Evolutionary conservation across 2,113 vertebrate genomes (phyloP), one percentile per base, ranked within the genome.

Genomic region (Paratilapia polleni): DNA sequence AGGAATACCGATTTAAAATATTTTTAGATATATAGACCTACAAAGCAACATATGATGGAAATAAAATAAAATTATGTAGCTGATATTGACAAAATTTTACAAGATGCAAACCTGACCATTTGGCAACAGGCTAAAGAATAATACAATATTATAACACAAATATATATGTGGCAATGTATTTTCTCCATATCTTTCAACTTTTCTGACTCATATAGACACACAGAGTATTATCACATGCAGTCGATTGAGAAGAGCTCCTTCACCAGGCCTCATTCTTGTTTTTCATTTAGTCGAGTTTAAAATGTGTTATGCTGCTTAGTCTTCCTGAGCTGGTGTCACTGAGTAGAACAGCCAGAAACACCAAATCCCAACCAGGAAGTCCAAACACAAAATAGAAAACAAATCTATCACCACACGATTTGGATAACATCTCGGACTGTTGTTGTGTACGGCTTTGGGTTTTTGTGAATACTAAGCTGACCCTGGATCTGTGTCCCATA

Each of bases 391-490:
- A 88, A 77, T n/a, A 81, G 49, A 68, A 61, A 82, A 62, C 22
- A 83, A 87, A 84, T 49, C 64, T 62, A 77, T 78, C 66, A 56
- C 24, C 80, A 61, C 75, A 74, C 38, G 38, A 34, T 83, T 78
- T 4, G 8, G 64, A 80, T 74, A 80, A 49, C 28, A 85, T 60
- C 54, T 77, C 4, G 1, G 54, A 43, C 28, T 19, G 11, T 58
- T 54, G 57, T 52, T 85, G 85, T 82, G 60, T 77, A 47, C 28
- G 36, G 6, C 38, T 59, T 57, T 62, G 75, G 75, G 58, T 73
- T 81, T 87, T 80, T 85, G 61, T 81, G 83, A 75, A 80, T 57
- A 28, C 31, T n/a, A 62, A 88, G 62, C 43, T 92, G 90, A 90
- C 76, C 92, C 81, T 91, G 80, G 56, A 78, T 89, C 36, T 80